Evolutionary conservation across 2,888 invertebrate genomes (phyloP), one percentile per base, ranked within the genome.

Genomic region (Dryocosmus kuriphilus): DNA sequence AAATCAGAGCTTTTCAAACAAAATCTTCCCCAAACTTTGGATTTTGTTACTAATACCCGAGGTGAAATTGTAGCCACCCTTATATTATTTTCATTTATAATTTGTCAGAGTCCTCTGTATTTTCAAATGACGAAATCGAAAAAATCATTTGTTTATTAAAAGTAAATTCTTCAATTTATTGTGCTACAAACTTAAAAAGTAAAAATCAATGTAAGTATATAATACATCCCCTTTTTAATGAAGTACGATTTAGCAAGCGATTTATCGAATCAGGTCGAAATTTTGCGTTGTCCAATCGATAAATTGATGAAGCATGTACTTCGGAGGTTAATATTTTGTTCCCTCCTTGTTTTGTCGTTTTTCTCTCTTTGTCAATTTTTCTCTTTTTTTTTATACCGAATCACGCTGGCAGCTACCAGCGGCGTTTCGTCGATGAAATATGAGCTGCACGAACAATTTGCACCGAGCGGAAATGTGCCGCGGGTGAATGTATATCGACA

Each of bases 371-470:
- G 60, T 62, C 41, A 46, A 24, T 75, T 73, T 61, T 73, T 51
- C 22, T 35, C 62, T 30, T 5, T 74, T 74, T 77, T 71, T 80
- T 74, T 76, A 32, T 73, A 77, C 75, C 78, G 74, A 77, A 78
- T 75, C 81, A 78, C 80, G 78, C 78, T 78, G 77, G 76, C 76
- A 61, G 78, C 79, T 78, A 80, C 77, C 76, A 41, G 78, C 74
- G 77, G 75, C 76, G 73, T 77, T 77, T 77, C 74, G 22, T 71
- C 79, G 77, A 79, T 82, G 80, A 82, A 82, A 80, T 79, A 80
- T 79, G 80, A 80, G 79, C 62, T 73, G 77, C 46, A 71, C 77
- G 75, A 77, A 79, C 79, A 80, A 80, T 82, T 80, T 79, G 78
- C 77, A 78, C 79, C 76, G 46, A 74, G 78, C 73, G 79, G 77